A percentile compares a stretch with the other conserved stretches of the same genome.
These are phyloP conservation scores for Heliconius hewitsoni DNA, from an alignment of 1,140 invertebrate species.

Conservation along the genomic window DNA sequence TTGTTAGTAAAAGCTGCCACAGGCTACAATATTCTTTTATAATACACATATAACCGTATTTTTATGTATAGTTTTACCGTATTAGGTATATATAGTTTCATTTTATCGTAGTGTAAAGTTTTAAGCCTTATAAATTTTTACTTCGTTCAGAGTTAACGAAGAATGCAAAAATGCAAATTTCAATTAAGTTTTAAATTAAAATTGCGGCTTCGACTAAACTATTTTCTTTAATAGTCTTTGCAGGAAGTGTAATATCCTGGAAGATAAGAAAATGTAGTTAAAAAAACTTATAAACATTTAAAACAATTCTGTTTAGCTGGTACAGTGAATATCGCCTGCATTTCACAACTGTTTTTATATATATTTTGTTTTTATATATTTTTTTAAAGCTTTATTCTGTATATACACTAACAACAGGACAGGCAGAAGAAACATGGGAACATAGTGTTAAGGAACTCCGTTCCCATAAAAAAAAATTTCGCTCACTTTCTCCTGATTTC, in stretches of 20 bases:
- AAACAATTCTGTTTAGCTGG: conserved; percentile 35
- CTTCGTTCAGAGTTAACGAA: conserved; percentile 1
- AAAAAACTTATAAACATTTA: conserved; percentile 42
- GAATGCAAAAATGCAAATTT: conserved; percentile 35
- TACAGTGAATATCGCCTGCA: conserved; percentile 39
- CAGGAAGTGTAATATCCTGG: conserved; percentile 39
- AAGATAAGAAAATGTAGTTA: conserved; percentile 39
- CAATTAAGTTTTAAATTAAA: conserved; percentile 43
- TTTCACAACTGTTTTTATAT: conserved; percentile 16
- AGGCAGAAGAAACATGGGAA: too few relatives aligned
- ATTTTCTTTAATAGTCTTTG: conserved; percentile 36
- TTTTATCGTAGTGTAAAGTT: background rate
- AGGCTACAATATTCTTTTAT: too few relatives aligned
- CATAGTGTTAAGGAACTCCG: too few relatives aligned
- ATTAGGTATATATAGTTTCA: background rate
- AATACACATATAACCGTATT: background rate
- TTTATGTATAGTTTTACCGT: too few relatives aligned
- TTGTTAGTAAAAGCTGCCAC: too few relatives aligned
- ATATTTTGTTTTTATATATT: background rate
- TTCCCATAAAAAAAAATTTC: too few relatives aligned
- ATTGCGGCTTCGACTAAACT: conserved; percentile 28
- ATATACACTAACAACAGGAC: too few relatives aligned
- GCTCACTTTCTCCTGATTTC: too few relatives aligned
- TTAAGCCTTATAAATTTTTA: conserved; percentile 7
- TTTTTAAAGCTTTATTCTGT: background rate